Evolutionary conservation across 2,888 invertebrate species (phyloP), one percentile per base, ranked within the genome.

Genomic region (Apamea monoglypha): DNA sequence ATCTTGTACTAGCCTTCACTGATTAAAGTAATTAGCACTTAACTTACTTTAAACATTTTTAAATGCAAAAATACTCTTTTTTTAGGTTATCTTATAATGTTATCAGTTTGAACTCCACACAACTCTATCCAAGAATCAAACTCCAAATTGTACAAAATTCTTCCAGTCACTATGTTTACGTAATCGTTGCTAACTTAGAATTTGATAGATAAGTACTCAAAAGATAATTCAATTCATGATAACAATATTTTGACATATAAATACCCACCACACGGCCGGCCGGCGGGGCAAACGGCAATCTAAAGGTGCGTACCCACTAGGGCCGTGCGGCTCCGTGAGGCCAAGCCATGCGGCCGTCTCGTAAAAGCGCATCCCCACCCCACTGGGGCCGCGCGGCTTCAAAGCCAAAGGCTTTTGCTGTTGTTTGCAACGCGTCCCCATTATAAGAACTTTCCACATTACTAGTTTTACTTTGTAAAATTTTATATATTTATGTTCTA

Each of bases 21-120:
- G 5, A n/a, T 59, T 21, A 16, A 10, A 29, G 4, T 10, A n/a
- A 63, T 25, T n/a, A 32, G 21, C n/a, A 64, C 21, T 21, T 53
- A 73, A 84, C 85, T 84, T 78, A 84, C 84, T 85, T 84, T 84
- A 66, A 85, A 85, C 86, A 85, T 85, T 71, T 73, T 78, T 29
- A 59, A 61, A 70, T 53, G n/a, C 32, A 67, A 40, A 56, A 50
- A 44, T 16, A 68, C n/a, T 12, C 8, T 29, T 32, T 53, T 74
- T 64, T 63, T 29, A 75, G 74, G 77, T 75, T 81, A 64, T 12
- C 21, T 4, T 32, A 69, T 32, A 70, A 5, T 18, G 14, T 53
- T 83, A 66, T 53, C 69, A 66, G 66, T 66, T 32, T n/a, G 25
- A 47, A 50, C 7, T 63, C n/a, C 44, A 69, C 63, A 47, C 44